phyloP scores from a whole-genome alignment of 2,888 invertebrate species.

The Dryomyza anilis region DNA sequence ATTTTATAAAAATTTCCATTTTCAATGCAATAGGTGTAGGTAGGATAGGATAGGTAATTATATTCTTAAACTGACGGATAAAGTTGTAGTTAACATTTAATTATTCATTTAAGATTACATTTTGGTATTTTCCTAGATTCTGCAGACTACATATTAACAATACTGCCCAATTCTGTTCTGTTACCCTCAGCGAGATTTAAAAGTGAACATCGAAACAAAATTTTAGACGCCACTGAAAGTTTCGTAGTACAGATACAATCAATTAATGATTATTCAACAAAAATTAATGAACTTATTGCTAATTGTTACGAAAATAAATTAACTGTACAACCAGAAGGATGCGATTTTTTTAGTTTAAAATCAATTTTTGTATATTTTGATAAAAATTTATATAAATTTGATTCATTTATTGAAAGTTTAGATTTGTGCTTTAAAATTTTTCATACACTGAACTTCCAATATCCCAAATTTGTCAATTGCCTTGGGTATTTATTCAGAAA shows the following conservation, averaged over 20 bases:
- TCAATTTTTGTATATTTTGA: too few species aligned
- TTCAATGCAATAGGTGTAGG: too few species aligned
- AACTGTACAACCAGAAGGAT: too few species aligned
- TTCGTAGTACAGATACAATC: slow-evolving; percentile 18
- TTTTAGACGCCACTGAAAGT: slow-evolving; percentile 24
- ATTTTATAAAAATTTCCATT: too few species aligned
- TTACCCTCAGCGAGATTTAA: slow-evolving; percentile 22
- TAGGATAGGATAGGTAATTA: too few species aligned
- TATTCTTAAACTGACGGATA: too few species aligned
- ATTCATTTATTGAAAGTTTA: slow-evolving; percentile 22
- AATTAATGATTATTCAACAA: slow-evolving; percentile 23
- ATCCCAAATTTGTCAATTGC: slow-evolving; percentile 15
- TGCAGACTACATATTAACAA: slow-evolving; percentile 15
- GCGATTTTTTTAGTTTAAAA: too few species aligned
- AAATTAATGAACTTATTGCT: slow-evolving; percentile 10
- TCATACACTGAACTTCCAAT: slow-evolving; percentile 20
- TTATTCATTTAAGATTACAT: too few species aligned
- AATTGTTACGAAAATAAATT: background rate
- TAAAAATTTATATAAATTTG: too few species aligned
- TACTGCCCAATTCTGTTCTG: slow-evolving; percentile 19
- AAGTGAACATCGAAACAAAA: slow-evolving; percentile 6
- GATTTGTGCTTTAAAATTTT: slow-evolving; percentile 27
- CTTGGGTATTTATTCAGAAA: slow-evolving; percentile 19
- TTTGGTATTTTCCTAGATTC: background rate
- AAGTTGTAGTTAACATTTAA: too few species aligned